These are phyloP conservation scores for Osmerus mordax DNA, from an alignment of 2,113 vertebrate species.

Conservation along the genomic window DNA sequence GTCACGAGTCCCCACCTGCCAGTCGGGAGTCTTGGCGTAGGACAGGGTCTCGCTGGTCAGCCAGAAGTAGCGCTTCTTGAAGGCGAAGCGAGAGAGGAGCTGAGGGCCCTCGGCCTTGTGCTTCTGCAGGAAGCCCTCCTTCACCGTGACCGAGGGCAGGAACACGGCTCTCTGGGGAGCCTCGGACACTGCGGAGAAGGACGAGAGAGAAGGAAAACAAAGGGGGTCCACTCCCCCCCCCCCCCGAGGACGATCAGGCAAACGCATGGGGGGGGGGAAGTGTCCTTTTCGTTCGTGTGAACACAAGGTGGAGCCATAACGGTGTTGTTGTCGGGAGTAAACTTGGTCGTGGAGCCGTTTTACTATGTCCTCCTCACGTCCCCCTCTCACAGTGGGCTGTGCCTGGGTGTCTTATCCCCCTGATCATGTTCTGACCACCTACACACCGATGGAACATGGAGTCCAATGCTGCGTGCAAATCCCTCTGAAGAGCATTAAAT, in stretches of 20 bases:
- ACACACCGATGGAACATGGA: conserved; percentile 32
- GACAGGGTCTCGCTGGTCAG: conserved; percentile 79
- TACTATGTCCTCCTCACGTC: no score
- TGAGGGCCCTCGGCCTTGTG: conserved; percentile 68
- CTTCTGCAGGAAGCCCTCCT: conserved; percentile 85
- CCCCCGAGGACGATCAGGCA: background rate
- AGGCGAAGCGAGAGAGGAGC: conserved; percentile 80
- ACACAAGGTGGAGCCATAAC: conserved; percentile 60
- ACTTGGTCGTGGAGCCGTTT: no score
- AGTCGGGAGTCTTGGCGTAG: conserved; percentile 78
- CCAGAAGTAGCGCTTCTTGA: conserved; percentile 92
- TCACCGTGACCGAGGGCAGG: conserved; percentile 74
- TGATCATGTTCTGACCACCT: conserved; percentile 13
- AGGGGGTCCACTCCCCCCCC: background rate
- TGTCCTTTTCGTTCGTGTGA: conserved; percentile 10
- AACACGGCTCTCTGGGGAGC: conserved; percentile 60
- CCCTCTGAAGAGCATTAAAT: conserved; percentile 54
- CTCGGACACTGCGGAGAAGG: conserved; percentile 52
- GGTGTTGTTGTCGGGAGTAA: background rate
- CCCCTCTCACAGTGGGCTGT: no score
- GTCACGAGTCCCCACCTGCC: conserved; percentile 72
- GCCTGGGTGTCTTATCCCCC: background rate
- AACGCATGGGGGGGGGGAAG: background rate
- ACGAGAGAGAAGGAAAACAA: background rate
- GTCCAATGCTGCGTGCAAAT: conserved; percentile 38